Conservation (phyloP, 2,113 vertebrate species). For the Melanocharis versteri region DNA sequence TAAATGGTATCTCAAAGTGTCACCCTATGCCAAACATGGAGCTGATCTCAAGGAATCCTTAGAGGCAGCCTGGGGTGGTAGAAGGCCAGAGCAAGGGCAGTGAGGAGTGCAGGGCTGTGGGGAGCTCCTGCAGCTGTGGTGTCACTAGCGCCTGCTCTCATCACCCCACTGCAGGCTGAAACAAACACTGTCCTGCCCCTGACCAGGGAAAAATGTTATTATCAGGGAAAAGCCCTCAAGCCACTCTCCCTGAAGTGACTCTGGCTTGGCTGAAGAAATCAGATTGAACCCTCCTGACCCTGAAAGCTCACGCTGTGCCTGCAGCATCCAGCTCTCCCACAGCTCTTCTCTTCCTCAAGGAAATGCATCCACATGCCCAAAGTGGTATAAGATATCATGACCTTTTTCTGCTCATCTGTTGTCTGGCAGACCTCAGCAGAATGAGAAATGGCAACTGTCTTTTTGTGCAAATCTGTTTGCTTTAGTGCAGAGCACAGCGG, state of each 20-base stretch:
- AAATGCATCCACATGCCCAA: neutral
- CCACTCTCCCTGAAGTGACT: neutral
- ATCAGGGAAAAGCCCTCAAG: neutral
- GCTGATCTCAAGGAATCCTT: neutral
- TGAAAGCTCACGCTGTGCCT: neutral
- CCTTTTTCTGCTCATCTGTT: neutral
- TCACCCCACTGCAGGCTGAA: neutral
- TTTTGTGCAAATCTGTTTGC: neutral
- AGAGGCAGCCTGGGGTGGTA: neutral
- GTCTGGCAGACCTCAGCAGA: neutral
- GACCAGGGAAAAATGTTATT: neutral
- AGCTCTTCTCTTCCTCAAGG: neutral
- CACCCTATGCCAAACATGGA: neutral
- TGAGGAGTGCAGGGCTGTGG: fast-evolving
- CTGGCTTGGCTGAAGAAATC: neutral
- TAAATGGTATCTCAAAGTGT: neutral
- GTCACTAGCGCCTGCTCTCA: neutral
- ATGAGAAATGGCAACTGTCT: neutral
- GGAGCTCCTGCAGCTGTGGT: neutral
- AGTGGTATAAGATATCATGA: neutral
- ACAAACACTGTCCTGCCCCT: neutral
- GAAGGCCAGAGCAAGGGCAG: neutral
- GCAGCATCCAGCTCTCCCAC: neutral
- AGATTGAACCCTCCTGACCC: neutral
- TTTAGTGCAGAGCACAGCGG: neutral